Evolutionary conservation across 2,888 invertebrate genomes (phyloP).

Genomic region (Zygogramma bicolorata): DNA sequence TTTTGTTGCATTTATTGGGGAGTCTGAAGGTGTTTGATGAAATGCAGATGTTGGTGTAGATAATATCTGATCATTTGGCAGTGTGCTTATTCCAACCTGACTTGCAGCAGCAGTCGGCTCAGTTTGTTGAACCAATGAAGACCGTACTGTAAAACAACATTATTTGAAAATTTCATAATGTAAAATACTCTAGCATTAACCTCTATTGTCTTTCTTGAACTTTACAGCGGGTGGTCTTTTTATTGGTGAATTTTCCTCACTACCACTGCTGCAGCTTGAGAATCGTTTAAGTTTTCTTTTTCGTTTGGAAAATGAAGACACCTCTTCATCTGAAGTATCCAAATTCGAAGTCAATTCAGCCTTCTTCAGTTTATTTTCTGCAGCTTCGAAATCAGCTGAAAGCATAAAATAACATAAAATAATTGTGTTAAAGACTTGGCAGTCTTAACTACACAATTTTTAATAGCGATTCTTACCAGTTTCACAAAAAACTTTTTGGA

Average conservation of each 20-base stretch:
- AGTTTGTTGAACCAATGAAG: background rate
- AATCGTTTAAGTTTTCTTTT: slow-evolving; percentile 11
- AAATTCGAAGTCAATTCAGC: slow-evolving; percentile 13
- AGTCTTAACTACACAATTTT: too few relatives aligned
- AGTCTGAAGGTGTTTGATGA: background rate
- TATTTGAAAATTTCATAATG: background rate
- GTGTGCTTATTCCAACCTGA: background rate
- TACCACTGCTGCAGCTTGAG: slow-evolving; percentile 11
- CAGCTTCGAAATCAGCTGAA: slow-evolving; percentile 10
- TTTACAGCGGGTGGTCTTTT: slow-evolving; percentile 12
- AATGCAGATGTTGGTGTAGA: background rate
- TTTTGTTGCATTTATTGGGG: slow-evolving; percentile 2
- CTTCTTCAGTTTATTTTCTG: slow-evolving; percentile 14
- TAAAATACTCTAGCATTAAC: background rate
- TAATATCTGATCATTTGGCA: background rate
- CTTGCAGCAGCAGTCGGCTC: slow-evolving; percentile 5
- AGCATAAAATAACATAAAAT: slow-evolving; percentile 9
- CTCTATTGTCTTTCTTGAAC: background rate
- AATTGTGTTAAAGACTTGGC: too few relatives aligned
- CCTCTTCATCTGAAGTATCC: slow-evolving; percentile 12
- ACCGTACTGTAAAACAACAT: background rate
- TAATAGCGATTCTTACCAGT: slow-evolving; percentile 10
- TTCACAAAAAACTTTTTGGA: slow-evolving; percentile 18
- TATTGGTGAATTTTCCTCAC: slow-evolving; percentile 11
- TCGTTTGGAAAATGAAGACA: background rate